Base-by-base conservation (phyloP, 2,113 vertebrate genomes). In the Copsychus sechellarum region DNA sequence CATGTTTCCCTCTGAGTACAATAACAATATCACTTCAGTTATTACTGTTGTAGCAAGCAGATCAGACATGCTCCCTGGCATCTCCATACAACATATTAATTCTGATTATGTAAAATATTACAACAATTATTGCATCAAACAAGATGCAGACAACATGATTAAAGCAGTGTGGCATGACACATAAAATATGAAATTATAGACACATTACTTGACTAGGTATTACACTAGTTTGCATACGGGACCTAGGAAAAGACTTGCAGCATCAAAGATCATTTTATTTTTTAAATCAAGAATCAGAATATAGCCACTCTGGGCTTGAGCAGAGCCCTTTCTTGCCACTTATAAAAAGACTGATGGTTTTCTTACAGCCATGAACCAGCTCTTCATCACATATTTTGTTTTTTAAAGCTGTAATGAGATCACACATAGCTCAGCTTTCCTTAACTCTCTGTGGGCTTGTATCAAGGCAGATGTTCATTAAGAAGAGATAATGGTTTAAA, bases 401-500 rank as follows among this genome's bases (percentile, higher is more conserved):
- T 88, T 60, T 93, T 67, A 86, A 88, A 84, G 80, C 85, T 81
- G 8, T 95, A 96, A 96, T 94, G 67, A 96, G 90, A 95, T 97
- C 82, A 95, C 71, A 56, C n/a, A 54, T 92, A 90, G 80, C 90
- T 95, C 81, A 92, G 60, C 91, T 92, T 86, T 81, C 57, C 77
- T 93, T 89, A 95, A 81, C 81, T 83, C 95, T 96, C 93, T 0
- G 1, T 2, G 86, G 54, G 53, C 81, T 86, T 96, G 81, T 92
- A 95, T 94, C 95, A 97, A 86, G 9, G 7, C 34, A 95, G 65
- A 95, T 85, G 65, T 95, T 97, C 91, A 87, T 95, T 54, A 96
- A 92, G 94, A 96, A 34, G 25, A 94, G 96, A 96, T 97, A 97
- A 98, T 97, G 95, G 87, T 96, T 98, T 98, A 97, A 98, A 97